phyloP scores from a whole-genome alignment of 2,888 invertebrate species.

The Drosophila recens region DNA sequence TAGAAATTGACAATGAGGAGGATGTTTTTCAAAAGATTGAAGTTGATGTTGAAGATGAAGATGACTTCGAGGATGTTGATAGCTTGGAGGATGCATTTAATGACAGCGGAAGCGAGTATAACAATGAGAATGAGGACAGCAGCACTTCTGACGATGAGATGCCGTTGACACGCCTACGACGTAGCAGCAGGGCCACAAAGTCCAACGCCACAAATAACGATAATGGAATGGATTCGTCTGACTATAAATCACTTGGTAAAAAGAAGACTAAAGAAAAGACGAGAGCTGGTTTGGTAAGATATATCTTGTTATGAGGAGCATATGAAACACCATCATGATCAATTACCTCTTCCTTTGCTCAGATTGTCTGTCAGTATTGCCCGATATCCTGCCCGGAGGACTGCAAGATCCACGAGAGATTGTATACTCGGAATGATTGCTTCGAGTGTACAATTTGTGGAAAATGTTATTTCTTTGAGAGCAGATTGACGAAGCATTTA shows the following conservation, averaged over 20 bases:
- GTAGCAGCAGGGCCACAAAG: conserved; percentile 1
- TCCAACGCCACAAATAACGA: conserved; percentile 17
- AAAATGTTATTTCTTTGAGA: conserved; percentile 79
- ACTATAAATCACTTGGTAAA: not conserved
- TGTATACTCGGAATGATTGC: conserved; percentile 81
- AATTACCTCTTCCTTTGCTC: conserved; percentile 79
- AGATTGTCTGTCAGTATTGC: conserved; percentile 80
- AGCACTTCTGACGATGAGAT: conserved; percentile 69
- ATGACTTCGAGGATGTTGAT: too few species aligned
- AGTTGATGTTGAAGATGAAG: too few species aligned
- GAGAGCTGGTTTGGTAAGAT: conserved; percentile 66
- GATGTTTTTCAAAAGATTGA: too few species aligned
- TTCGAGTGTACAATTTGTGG: conserved; percentile 82
- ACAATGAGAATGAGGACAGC: conserved; percentile 50
- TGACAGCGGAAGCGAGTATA: conserved; percentile 46
- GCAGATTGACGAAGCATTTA: conserved; percentile 80
- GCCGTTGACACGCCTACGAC: conserved; percentile 64
- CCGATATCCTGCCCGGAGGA: conserved; percentile 80
- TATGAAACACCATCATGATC: conserved; percentile 81
- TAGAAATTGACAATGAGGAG: too few species aligned
- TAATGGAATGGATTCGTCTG: not conserved
- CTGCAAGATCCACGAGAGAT: conserved; percentile 81
- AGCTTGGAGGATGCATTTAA: conserved; percentile 21
- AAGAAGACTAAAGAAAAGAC: conserved; percentile 49
- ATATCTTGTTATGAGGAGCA: conserved; percentile 78